Conservation (phyloP, 2,113 vertebrate species). For the Hyaena hyaena region DNA sequence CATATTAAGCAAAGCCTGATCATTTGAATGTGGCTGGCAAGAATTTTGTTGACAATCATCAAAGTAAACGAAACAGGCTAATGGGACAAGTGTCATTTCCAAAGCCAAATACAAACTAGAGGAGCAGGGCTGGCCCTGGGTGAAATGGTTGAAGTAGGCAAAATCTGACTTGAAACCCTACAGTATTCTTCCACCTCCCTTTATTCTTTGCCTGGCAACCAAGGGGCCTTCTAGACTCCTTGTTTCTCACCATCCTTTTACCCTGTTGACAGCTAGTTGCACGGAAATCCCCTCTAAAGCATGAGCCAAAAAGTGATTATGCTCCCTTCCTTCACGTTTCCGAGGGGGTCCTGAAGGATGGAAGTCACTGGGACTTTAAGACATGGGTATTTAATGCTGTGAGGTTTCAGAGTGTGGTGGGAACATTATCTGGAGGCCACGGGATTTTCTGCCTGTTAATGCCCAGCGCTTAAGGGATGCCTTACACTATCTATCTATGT, state of each 20-base stretch:
- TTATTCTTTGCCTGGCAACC: not conserved
- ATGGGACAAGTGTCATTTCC: not conserved
- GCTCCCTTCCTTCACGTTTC: not conserved
- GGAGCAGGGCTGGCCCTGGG: no score
- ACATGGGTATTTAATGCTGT: rapidly evolving
- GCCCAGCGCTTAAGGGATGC: not conserved
- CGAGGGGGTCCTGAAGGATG: not conserved
- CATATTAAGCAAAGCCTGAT: not conserved
- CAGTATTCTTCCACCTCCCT: not conserved
- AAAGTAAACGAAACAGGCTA: not conserved
- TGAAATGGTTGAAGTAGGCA: not conserved
- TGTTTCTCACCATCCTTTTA: not conserved
- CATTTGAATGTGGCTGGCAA: not conserved
- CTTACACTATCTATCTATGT: rapidly evolving
- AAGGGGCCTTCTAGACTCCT: not conserved
- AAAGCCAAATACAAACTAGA: not conserved
- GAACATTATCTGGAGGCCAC: not conserved
- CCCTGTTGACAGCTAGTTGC: not conserved
- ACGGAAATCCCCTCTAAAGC: not conserved
- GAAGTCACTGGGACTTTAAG: not conserved
- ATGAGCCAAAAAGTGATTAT: not conserved
- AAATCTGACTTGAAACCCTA: not conserved
- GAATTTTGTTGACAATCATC: not conserved
- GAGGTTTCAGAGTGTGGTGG: not conserved
- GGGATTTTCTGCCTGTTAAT: no score